Percentiles rank a stretch among this genome's conserved stretches.
phyloP scores from a whole-genome alignment of 2,888 invertebrate genomes.

The Dolomedes plantarius region DNA sequence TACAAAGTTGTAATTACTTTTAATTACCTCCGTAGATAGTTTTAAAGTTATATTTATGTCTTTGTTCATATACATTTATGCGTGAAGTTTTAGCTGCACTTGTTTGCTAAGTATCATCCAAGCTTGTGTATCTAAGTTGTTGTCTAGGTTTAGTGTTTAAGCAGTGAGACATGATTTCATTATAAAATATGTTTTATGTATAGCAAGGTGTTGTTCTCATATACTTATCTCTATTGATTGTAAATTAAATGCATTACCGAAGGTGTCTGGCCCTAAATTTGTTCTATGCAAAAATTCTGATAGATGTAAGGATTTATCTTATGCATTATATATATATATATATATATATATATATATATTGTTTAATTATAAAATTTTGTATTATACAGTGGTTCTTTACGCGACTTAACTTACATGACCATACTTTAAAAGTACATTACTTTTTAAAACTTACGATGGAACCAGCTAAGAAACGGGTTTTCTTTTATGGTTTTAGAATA shows the following conservation, averaged over 20 bases:
- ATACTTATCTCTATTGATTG: not conserved
- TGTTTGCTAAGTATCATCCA: not conserved
- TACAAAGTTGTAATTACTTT: not conserved
- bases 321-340: too few species aligned
- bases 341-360: too few species aligned
- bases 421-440: too few species aligned
- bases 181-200: not conserved
- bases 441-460: too few species aligned
- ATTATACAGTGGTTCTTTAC: too few species aligned
- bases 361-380: too few species aligned
- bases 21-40: not conserved
- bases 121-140: not conserved
- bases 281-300: too few species aligned
- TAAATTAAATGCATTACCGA: constrained; percentile 1
- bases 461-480: too few species aligned
- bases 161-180: not conserved
- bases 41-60: not conserved
- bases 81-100: not conserved
- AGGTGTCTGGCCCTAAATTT: too few species aligned
- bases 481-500: too few species aligned
- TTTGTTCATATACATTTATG: not conserved
- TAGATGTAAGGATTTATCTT: too few species aligned
- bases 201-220: not conserved
- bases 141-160: not conserved
- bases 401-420: too few species aligned